These are phyloP conservation scores for Galbula dea DNA, from an alignment of 2,113 vertebrate genomes.

Conservation along the genomic window DNA sequence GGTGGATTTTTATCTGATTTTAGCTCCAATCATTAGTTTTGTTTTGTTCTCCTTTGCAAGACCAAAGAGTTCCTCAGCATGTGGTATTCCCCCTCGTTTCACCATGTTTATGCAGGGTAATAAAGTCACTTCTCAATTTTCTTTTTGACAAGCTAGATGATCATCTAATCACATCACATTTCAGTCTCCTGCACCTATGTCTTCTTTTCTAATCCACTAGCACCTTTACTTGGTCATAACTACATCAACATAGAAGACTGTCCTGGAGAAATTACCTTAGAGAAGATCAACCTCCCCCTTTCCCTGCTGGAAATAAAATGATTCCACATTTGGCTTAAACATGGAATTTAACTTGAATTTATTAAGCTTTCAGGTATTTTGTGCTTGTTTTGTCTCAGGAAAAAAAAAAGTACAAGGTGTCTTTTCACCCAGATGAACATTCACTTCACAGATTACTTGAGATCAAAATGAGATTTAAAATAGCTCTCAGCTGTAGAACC, in stretches of 20 bases:
- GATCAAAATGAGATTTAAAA: constrained; percentile 11
- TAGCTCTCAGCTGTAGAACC: background rate
- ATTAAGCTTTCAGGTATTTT: background rate
- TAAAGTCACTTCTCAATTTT: background rate
- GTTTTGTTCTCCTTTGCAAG: background rate
- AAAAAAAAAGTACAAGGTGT: background rate
- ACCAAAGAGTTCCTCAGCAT: background rate
- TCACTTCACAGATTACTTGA: background rate
- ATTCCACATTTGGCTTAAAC: background rate
- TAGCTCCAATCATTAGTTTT: background rate
- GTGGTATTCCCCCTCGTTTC: background rate
- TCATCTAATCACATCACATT: background rate
- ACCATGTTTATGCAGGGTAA: background rate
- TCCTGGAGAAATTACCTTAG: background rate
- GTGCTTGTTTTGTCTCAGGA: background rate
- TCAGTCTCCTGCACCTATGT: background rate
- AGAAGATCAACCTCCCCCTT: background rate
- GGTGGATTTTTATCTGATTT: background rate
- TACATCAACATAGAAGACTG: background rate
- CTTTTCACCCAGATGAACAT: background rate
- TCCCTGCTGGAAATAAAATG: background rate
- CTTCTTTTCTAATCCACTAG: background rate
- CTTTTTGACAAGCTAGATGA: background rate
- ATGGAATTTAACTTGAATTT: background rate
- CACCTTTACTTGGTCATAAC: background rate